These are phyloP conservation scores for Hemaris fuciformis DNA, from an alignment of 2,888 invertebrate genomes.

Conservation along the genomic window DNA sequence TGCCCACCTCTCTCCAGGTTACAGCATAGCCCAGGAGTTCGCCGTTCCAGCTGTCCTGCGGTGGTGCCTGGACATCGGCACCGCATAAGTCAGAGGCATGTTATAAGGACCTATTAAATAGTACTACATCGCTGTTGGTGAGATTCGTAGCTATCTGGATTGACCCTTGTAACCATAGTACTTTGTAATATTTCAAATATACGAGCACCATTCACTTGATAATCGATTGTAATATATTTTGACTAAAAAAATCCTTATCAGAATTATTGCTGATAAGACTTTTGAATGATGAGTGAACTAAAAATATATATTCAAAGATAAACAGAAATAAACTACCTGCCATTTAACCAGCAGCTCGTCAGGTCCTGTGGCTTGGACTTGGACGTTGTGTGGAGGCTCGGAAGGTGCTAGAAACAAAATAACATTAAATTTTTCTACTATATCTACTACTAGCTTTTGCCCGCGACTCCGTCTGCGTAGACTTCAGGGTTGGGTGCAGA, in stretches of 20 bases:
- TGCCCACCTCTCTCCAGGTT: slow-evolving; percentile 83
- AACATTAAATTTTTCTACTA: neutral
- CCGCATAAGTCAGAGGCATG: neutral
- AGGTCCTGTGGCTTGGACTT: slow-evolving; percentile 86
- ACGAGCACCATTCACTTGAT: no score
- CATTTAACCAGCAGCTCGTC: slow-evolving; percentile 87
- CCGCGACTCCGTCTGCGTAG: no score
- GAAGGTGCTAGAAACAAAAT: slow-evolving; percentile 82
- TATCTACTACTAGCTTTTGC: no score
- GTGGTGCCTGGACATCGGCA: slow-evolving; percentile 78
- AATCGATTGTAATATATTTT: no score
- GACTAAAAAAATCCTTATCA: no score
- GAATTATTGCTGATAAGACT: no score
- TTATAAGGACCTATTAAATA: neutral
- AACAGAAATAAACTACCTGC: slow-evolving; percentile 78
- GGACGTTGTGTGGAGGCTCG: slow-evolving; percentile 87
- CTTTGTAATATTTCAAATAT: no score
- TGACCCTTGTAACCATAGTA: no score
- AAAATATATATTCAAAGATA: neutral
- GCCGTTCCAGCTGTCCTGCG: slow-evolving; percentile 87
- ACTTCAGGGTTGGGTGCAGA: no score
- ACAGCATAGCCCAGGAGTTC: slow-evolving; percentile 89
- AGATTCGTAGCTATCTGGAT: no score
- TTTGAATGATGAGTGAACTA: no score
- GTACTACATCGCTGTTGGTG: no score